Evolutionary conservation across 92 coral and sea anemone genomes (phyloP), one percentile per base, ranked within the genome.

Genomic region (Porites evermanni): DNA sequence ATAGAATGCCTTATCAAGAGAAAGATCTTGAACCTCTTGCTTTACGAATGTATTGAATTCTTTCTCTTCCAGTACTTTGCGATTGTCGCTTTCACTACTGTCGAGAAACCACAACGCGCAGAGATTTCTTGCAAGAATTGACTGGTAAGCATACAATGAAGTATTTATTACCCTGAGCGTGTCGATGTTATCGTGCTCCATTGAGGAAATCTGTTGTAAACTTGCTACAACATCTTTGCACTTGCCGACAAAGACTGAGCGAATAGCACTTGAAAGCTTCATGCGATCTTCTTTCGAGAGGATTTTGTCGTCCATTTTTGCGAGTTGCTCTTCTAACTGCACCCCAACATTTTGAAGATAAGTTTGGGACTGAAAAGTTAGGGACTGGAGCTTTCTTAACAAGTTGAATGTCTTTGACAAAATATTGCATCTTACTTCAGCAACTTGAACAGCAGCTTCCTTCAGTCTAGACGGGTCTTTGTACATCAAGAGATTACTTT

Each of bases 51-150:
- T 20, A n/a, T n/a, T 72, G 63, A 92, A 89, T 19, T 87, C 89
- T 6, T 89, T 87, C 51, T 86, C 82, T 18, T 79, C 72, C 53
- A 50, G 54, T 29, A 80, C 11, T 47, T 78, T 72, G 18, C 51
- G 26, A 23, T 59, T 86, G 32, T 21, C 78, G 38, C 53, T 51
- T 54, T 71, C 64, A 24, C 29, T 70, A 74, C n/a, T 17, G 60
- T 83, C 16, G 53, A 79, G 87, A 77, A 79, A 54, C 86, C 88
- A 91, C 78, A 89, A 8, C 51, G 84, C 84, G 84, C 89, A 78
- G 21, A 94, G 78, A 67, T 38, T 75, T 87, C 98, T 86, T 65
- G 98, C 94, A 17, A 94, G 76, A 2, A 92, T 63, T 47, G 98
- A 94, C 21, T 92, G 88, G 66, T 94, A 94, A 70, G 68, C 84